Base-by-base conservation (phyloP, 2,113 vertebrate species). In the Erpornis zantholeuca region DNA sequence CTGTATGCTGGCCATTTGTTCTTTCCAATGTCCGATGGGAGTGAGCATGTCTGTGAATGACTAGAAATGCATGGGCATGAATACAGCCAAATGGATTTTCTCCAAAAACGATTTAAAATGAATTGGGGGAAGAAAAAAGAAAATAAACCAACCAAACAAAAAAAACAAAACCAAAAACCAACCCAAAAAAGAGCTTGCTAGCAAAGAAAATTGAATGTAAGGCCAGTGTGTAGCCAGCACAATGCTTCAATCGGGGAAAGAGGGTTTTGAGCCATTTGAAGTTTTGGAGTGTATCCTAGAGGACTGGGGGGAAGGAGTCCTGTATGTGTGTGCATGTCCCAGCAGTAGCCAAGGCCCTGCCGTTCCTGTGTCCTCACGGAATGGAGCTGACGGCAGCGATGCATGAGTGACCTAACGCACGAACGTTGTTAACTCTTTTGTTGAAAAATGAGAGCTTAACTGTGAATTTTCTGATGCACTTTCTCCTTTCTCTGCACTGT, bases 41-140 rank as follows among this genome's bases (percentile, higher is more conserved):
- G 98, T 95, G 97, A 97, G 98, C 98, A 98, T 98, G 98, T 96
- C 91, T 95, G 96, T 82, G 97, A 95, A 97, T 98, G 97, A 96
- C 96, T 97, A 97, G 97, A 97, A 97, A 87, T 98, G 98, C 98
- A 98, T 98, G 98, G 97, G 98, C 98, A 98, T 98, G 98, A 97
- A 65, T 89, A 69, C 95, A 97, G 96, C 95, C 97, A 96, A 97
- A 97, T 96, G 98, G 98, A 98, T 97, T 97, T 98, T 97, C 98
- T 98, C 98, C 98, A 98, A 98, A 98, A 98, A 97, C 92, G 0
- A 76, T 94, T 81, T 77, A 38, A 95, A 97, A 86, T 65, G 57
- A 95, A 95, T 92, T 88, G 90, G 85, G 86, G 80, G 47, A 57
- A 85, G 17, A 40, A 72, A 49, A 35, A 31, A 44, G 13, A 53